A percentile compares a stretch with the other conserved stretches of the same genome.
Evolutionary conservation across 2,113 vertebrate genomes (phyloP).

Genomic region (Opisthocomus hoazin): DNA sequence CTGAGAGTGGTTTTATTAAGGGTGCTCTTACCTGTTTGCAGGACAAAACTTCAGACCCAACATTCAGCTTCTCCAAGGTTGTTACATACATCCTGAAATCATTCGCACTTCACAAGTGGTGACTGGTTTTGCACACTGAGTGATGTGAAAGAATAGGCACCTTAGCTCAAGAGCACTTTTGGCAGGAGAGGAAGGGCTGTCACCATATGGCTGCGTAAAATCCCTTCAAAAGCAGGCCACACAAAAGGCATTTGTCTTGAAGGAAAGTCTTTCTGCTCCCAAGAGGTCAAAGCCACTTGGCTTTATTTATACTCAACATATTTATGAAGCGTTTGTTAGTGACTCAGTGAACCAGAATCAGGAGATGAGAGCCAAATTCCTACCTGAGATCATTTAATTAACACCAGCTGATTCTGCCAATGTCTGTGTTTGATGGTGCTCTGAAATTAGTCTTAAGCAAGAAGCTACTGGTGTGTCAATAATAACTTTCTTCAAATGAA

Average conservation of each 20-base stretch:
- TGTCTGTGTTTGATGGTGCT: background rate
- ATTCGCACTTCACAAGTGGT: background rate
- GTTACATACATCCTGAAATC: background rate
- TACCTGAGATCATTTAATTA: background rate
- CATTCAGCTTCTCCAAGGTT: background rate
- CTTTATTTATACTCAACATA: background rate
- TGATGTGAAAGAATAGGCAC: background rate
- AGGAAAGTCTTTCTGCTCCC: background rate
- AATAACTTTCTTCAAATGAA: background rate
- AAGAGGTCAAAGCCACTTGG: background rate
- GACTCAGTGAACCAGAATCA: background rate
- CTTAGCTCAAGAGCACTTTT: background rate
- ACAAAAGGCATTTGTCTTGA: background rate
- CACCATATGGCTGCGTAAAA: background rate
- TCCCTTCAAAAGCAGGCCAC: background rate
- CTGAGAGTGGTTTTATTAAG: background rate
- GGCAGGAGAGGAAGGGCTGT: background rate
- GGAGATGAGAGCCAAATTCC: background rate
- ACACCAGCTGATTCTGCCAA: background rate
- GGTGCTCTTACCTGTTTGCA: background rate
- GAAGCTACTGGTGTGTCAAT: background rate
- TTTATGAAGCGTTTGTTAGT: background rate
- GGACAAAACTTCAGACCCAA: background rate
- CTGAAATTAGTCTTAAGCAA: background rate
- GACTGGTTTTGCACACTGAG: background rate